phyloP scores from a whole-genome alignment of 2,113 vertebrate species.

The Petrocephalus microphthalmus region DNA sequence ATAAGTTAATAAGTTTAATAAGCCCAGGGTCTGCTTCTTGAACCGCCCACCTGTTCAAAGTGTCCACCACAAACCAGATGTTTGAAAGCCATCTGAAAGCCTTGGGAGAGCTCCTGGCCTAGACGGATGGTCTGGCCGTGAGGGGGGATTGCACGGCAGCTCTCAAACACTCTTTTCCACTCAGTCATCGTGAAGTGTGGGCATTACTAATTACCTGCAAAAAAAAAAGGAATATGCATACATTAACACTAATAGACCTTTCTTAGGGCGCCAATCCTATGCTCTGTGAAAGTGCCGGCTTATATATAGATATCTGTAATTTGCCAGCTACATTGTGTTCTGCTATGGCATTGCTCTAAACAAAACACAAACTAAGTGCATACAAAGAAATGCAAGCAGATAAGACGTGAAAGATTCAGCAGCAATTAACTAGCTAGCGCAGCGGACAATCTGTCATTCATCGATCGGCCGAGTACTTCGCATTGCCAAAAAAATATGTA shows the following conservation, averaged over 20 bases:
- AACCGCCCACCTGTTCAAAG: slow-evolving; percentile 62
- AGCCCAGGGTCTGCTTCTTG: neutral
- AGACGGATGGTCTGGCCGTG: slow-evolving; percentile 57
- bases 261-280: neutral
- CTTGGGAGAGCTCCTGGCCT: slow-evolving; percentile 43
- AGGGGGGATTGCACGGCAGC: slow-evolving; percentile 55
- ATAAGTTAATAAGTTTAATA: too few relatives aligned
- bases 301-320: neutral
- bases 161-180: slow-evolving; percentile 64
- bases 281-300: neutral
- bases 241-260: neutral
- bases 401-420: neutral
- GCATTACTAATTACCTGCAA: neutral
- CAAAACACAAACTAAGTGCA: neutral
- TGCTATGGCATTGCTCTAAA: neutral
- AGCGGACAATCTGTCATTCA: neutral
- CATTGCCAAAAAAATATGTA: neutral
- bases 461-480: neutral
- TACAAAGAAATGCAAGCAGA: neutral
- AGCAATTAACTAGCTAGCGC: neutral
- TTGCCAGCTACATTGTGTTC: neutral
- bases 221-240: neutral
- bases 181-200: slow-evolving; percentile 40
- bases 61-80: slow-evolving; percentile 60
- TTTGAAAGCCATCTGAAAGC: slow-evolving; percentile 67